Conservation (phyloP, 2,888 invertebrate genomes). For the Dryadula phaetusa region DNA sequence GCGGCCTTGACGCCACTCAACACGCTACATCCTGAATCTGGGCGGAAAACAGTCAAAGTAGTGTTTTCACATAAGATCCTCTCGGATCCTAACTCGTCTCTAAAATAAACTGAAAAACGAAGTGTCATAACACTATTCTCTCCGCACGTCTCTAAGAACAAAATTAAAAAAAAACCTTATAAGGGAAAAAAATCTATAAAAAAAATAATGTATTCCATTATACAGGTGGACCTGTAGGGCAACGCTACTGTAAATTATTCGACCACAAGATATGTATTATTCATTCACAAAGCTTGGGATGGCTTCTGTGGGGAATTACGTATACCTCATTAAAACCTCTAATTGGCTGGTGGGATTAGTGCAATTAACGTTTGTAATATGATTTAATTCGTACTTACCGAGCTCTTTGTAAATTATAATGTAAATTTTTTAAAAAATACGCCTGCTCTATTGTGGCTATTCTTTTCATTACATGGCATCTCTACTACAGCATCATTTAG, state of each 20-base stretch:
- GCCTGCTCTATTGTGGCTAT: not conserved
- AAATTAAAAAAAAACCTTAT: not conserved
- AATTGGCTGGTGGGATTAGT: constrained; percentile 21
- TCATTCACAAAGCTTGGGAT: constrained; percentile 10
- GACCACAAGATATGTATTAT: constrained; percentile 19
- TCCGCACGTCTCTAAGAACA: not conserved
- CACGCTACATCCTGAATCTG: no score
- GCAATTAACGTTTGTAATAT: constrained; percentile 24
- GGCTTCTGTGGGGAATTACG: constrained; percentile 20
- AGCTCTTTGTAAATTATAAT: not conserved
- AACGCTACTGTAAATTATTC: constrained; percentile 17
- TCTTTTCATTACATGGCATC: not conserved
- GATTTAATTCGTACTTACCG: not conserved
- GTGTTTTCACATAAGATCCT: no score
- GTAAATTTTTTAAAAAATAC: not conserved
- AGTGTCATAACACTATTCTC: no score
- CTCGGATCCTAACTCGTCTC: no score
- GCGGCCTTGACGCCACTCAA: no score
- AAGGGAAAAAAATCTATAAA: not conserved
- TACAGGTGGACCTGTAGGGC: constrained; percentile 13
- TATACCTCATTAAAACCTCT: constrained; percentile 24
- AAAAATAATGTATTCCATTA: not conserved
- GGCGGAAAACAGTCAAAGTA: no score
- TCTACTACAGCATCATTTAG: no score
- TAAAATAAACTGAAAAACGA: no score